These are phyloP conservation scores for Plestiodon gilberti DNA, from an alignment of 2,113 vertebrate genomes.

Conservation along the genomic window DNA sequence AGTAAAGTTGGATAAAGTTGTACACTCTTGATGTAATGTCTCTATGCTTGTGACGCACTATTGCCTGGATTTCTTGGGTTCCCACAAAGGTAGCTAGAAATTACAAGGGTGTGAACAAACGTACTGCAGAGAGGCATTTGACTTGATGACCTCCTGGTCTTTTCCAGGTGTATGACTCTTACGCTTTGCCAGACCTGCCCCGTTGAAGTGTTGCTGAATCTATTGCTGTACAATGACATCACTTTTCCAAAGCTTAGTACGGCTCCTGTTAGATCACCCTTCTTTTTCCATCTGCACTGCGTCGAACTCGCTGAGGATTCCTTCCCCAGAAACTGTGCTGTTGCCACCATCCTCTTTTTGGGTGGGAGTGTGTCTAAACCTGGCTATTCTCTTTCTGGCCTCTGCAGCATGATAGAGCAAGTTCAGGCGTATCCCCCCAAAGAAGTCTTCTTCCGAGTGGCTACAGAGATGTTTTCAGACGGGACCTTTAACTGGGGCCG, in stretches of 20 bases:
- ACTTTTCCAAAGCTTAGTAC: background rate
- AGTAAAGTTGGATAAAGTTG: background rate
- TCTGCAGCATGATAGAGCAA: conserved; percentile 82
- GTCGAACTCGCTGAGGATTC: background rate
- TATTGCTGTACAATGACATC: background rate
- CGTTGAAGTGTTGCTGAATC: background rate
- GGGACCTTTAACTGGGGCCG: conserved; percentile 94
- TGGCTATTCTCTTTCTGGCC: background rate
- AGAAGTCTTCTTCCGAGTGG: conserved; percentile 86
- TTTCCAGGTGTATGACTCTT: too few relatives aligned
- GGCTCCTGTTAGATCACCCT: background rate
- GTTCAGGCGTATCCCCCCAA: conserved; percentile 74
- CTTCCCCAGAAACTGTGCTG: background rate
- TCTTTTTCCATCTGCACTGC: background rate
- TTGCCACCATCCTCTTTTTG: background rate
- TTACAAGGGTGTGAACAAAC: background rate
- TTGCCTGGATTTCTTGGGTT: background rate
- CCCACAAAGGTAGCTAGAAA: background rate
- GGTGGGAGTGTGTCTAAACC: background rate
- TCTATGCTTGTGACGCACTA: background rate
- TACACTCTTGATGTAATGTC: background rate
- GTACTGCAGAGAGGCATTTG: background rate
- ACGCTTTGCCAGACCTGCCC: background rate
- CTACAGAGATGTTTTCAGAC: conserved; percentile 87
- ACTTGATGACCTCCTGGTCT: background rate